Conservation (phyloP, 2,797 vertebrate genomes). For the Sebastes matsubarae region DNA sequence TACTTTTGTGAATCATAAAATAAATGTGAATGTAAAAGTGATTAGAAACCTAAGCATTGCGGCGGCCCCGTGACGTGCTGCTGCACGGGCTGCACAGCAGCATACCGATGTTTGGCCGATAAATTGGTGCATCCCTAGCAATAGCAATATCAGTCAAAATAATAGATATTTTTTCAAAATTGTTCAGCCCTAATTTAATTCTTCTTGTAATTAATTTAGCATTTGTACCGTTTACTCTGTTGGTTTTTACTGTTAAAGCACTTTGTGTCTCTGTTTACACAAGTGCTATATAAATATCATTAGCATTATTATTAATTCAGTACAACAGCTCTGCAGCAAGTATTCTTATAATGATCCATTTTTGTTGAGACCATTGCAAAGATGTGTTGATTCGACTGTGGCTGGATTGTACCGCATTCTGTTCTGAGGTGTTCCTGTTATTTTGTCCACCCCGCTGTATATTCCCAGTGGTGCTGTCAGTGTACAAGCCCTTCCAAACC, state of each 20-base stretch:
- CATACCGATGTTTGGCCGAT: no score
- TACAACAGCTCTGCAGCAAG: not conserved
- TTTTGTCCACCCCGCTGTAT: conserved; percentile 32
- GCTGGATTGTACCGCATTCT: not conserved
- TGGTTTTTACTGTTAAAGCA: not conserved
- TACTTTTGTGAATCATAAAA: no score
- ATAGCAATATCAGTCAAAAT: no score
- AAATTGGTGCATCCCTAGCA: no score
- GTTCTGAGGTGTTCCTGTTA: conserved; percentile 20
- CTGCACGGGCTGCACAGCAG: rapidly evolving
- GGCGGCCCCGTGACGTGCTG: no score
- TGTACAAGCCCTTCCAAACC: conserved; percentile 66
- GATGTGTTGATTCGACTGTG: not conserved
- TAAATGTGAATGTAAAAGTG: no score
- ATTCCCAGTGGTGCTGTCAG: conserved; percentile 56
- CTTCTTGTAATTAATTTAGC: not conserved
- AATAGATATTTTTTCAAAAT: no score
- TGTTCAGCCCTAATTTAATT: not conserved
- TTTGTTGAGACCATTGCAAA: not conserved
- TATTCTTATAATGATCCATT: not conserved
- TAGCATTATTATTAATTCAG: not conserved
- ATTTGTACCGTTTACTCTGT: not conserved
- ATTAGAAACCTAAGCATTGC: no score
- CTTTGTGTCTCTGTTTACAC: not conserved
- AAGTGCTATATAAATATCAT: not conserved